phyloP scores from a whole-genome alignment of 2,888 invertebrate species.

The Osmoderma eremita region DNA sequence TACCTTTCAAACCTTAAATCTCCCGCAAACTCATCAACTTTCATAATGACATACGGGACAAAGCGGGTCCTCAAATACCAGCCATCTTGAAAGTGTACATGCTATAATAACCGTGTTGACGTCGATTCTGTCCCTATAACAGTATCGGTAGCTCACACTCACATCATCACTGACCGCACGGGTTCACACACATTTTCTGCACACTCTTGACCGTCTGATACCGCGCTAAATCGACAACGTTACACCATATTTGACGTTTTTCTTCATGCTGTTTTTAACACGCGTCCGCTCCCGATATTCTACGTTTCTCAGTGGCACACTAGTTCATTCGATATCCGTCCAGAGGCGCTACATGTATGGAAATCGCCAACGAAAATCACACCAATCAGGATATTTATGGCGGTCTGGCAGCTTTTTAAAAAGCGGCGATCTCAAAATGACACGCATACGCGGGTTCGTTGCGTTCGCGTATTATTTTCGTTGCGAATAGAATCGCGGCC shows the following conservation, averaged over 20 bases:
- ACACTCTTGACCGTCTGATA: constrained; percentile 50
- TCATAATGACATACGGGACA: constrained; percentile 75
- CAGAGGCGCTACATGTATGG: constrained; percentile 40
- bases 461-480: constrained; percentile 14
- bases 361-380: constrained; percentile 44
- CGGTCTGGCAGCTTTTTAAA: constrained; percentile 16
- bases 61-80: constrained; percentile 72
- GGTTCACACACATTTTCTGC: constrained; percentile 52
- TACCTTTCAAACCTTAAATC: constrained; percentile 73
- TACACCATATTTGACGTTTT: constrained; percentile 59
- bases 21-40: constrained; percentile 73
- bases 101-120: constrained; percentile 34
- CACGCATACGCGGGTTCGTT: constrained; percentile 1
- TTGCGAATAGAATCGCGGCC: background rate
- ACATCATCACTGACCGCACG: constrained; percentile 49
- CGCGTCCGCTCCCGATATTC: constrained; percentile 58
- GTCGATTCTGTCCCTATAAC: constrained; percentile 30
- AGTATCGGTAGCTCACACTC: constrained; percentile 37
- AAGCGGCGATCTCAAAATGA: constrained; percentile 16
- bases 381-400: constrained; percentile 36
- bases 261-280: constrained; percentile 59
- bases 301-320: constrained; percentile 55
- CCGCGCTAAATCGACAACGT: constrained; percentile 54
- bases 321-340: constrained; percentile 43
- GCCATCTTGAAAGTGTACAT: constrained; percentile 70